Evolutionary conservation across 1,140 invertebrate genomes (phyloP).

Genomic region (Eupeodes corollae): DNA sequence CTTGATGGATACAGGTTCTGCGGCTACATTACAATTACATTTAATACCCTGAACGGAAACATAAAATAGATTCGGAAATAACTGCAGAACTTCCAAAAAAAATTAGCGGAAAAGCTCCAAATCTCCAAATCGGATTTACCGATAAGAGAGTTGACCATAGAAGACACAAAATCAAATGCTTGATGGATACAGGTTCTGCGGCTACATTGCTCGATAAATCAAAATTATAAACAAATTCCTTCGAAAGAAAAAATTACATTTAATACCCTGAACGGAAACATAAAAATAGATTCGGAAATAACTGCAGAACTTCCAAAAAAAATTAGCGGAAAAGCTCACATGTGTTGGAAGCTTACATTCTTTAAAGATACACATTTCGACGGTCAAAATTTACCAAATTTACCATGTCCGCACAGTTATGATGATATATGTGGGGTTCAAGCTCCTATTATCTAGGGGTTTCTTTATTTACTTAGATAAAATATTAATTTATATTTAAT

Average conservation of each 20-base stretch:
- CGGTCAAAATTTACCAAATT: slow-evolving; percentile 5
- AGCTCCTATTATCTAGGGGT: no score
- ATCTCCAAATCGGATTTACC: neutral
- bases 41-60: neutral
- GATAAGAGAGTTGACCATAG: neutral
- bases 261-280: neutral
- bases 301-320: neutral
- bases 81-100: neutral
- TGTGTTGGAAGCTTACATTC: slow-evolving; percentile 1
- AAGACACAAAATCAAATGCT: slow-evolving; percentile 1
- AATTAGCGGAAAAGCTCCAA: neutral
- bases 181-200: slow-evolving; percentile 1
- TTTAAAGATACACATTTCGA: slow-evolving; percentile 1
- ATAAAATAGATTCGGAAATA: slow-evolving; percentile 1
- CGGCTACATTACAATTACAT: no score
- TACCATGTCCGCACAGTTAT: no score
- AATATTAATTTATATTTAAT: no score
- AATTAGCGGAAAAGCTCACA: neutral
- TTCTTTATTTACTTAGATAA: no score
- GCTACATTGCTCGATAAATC: neutral
- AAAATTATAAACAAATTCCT: neutral
- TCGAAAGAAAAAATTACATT: neutral
- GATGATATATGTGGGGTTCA: no score
- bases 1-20: slow-evolving; percentile 5
- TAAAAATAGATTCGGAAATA: neutral